phyloP scores from a whole-genome alignment of 2,113 vertebrate species.

The Leuciscus idus region DNA sequence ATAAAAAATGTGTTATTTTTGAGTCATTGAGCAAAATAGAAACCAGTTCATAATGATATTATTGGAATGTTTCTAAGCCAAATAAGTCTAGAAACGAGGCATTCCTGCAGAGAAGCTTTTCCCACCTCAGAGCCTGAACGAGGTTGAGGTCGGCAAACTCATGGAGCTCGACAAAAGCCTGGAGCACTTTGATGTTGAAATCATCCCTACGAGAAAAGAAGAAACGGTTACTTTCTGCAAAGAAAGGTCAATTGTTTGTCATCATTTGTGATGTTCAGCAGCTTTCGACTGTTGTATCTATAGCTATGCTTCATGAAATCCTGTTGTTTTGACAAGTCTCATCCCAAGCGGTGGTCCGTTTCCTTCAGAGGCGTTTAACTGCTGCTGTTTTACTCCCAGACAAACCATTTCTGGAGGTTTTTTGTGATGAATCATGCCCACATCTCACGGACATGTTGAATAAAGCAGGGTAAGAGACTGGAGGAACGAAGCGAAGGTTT shows the following conservation, averaged over 20 bases:
- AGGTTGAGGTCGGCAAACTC: constrained; percentile 99
- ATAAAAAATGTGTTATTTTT: no score
- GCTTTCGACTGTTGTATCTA: neutral
- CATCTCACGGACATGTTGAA: neutral
- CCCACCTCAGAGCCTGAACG: constrained; percentile 96
- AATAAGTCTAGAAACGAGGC: no score
- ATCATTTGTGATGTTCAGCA: neutral
- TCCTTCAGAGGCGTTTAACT: constrained; percentile 54
- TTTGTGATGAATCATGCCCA: constrained; percentile 19
- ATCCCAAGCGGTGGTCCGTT: constrained; percentile 30
- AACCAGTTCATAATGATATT: no score
- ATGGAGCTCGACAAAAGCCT: constrained; percentile 97
- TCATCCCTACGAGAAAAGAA: constrained; percentile 82
- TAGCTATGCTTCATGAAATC: constrained; percentile 40
- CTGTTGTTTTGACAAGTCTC: constrained; percentile 64
- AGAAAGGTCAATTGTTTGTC: neutral
- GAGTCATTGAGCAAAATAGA: no score
- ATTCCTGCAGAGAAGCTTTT: neutral
- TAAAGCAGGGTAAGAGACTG: constrained; percentile 41
- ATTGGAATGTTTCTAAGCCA: no score
- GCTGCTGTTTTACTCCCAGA: constrained; percentile 61
- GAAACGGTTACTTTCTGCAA: neutral
- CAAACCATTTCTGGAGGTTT: constrained; percentile 66
- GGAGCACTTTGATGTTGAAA: constrained; percentile 97
- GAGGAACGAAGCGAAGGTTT: constrained; percentile 58